Base-by-base conservation (phyloP, 2,113 vertebrate species). In the Thoracochromis brauschi region DNA sequence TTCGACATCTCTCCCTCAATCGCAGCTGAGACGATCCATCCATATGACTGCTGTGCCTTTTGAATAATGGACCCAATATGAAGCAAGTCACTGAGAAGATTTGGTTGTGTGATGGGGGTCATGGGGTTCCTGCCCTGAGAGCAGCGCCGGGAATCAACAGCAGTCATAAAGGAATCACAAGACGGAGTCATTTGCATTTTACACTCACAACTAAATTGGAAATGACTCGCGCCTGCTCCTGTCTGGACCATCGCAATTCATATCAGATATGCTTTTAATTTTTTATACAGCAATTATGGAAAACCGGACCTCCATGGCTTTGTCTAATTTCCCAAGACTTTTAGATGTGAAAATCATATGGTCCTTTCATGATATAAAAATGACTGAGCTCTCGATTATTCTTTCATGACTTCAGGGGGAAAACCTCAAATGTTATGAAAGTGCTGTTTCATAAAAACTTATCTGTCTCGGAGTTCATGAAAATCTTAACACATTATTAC, bases 51-150 rank as follows among this genome's bases (percentile, higher is more conserved):
- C 79, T 92, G 95, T 94, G 94, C 90, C 92, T 93, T 95, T 94
- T 94, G 92, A 97, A 96, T 96, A 95, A 96, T 95, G 91, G 91
- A 93, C 90, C 94, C 93, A 95, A 95, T 95, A 94, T 92, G 86
- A 92, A 92, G 91, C 81, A 84, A 93, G 93, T 95, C 91, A 94
- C 93, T 93, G 94, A 95, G 88, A 92, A 93, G 93, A 95, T 95
- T 84, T 91, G 90, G 86, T 82, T 84, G 82, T 94, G 81, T 95
- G 94, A 96, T 95, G 91, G 87, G 88, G 93, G 94, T 95, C 95
- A 93, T 79, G 35, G 89, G 93, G 92, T 95, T 95, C 85, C 47
- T n/a, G 86, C 90, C 89, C 93, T 9, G 29, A 86, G 93, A 92
- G 92, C 80, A 93, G 88, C 9, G 8, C 86, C 5, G 86, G 88